These are phyloP conservation scores for Philonicus albiceps DNA, from an alignment of 2,888 invertebrate genomes.

Conservation along the genomic window DNA sequence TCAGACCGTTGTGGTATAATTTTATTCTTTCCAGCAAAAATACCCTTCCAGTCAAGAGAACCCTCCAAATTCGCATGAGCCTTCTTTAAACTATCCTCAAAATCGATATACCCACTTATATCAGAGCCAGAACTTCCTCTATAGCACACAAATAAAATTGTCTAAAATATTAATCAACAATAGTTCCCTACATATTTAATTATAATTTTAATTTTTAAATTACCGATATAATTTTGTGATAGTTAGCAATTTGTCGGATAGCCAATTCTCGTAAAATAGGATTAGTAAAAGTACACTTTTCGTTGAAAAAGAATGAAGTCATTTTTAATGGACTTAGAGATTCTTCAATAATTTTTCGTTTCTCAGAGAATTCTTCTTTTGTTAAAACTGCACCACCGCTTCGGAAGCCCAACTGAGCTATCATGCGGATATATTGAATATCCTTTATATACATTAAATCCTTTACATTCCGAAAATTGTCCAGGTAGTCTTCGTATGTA, in stretches of 20 bases:
- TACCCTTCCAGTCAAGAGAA: not conserved
- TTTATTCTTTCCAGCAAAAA: not conserved
- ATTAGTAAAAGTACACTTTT: not conserved
- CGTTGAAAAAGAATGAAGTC: not conserved
- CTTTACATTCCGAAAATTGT: not conserved
- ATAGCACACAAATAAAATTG: constrained; percentile 81
- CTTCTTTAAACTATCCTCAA: constrained; percentile 59
- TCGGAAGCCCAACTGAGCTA: not conserved
- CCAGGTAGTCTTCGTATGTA: not conserved
- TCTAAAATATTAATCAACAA: constrained; percentile 61
- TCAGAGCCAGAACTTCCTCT: constrained; percentile 76
- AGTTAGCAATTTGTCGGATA: not conserved
- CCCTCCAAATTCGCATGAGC: constrained; percentile 50
- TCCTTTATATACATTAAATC: not conserved
- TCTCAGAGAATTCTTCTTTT: not conserved
- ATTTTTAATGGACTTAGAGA: not conserved
- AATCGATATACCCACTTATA: constrained; percentile 87
- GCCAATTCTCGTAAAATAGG: not conserved
- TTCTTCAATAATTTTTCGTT: not conserved
- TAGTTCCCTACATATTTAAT: not conserved
- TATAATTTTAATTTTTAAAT: not conserved
- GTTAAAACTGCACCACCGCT: not conserved
- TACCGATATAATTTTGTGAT: not conserved
- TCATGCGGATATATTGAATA: not conserved
- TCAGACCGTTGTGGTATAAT: not conserved